Base-by-base conservation (phyloP, 23 tunicate species). In the Trididemnum clinides region DNA sequence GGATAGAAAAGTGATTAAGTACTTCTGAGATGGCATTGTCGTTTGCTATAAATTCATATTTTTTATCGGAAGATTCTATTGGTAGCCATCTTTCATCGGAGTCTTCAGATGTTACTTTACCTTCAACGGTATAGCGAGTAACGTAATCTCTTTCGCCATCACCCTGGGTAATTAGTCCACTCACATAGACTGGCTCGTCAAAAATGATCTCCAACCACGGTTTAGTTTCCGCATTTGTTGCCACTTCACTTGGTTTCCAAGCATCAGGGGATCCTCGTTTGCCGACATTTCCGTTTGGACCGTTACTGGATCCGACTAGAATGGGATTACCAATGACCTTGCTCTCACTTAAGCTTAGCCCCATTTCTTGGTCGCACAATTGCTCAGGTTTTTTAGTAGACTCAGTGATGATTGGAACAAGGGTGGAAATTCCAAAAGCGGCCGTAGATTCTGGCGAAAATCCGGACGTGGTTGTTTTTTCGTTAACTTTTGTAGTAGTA, bases 161-260 rank as follows among this genome's bases (percentile, higher is more conserved):
- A 5, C 95, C 95, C 72, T 90, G 89, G 10, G 95, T 90, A 0
- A 71, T 25, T 2, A 90, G 44, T 2, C 81, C 80, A 23, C 28
- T 31, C 0, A 90, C 78, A 38, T 49, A 85, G 21, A 90, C 95
- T 33, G 86, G 77, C 6, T 80, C 74, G 6, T 64, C 72, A 62
- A 90, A 90, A 30, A 71, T 84, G 28, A 90, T 64, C 80, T 80
- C 64, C 21, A 90, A 50, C 95, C 95, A 90, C 18, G 87, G 22
- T 25, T 78, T 72, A 19, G 85, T 86, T 3, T 65, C 82, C 22
- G 64, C 84, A 34, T 73, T 31, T 1, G 34, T 18, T 31, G 84
- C 88, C 33, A 84, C 94, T 51, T 34, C 12, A 31, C 37, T 62
- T 1, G 95, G 89, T 29, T 35, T 39, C 88, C 88, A 87, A 2